Conservation (phyloP, 2,888 invertebrate genomes). For the Harmothoe impar region DNA sequence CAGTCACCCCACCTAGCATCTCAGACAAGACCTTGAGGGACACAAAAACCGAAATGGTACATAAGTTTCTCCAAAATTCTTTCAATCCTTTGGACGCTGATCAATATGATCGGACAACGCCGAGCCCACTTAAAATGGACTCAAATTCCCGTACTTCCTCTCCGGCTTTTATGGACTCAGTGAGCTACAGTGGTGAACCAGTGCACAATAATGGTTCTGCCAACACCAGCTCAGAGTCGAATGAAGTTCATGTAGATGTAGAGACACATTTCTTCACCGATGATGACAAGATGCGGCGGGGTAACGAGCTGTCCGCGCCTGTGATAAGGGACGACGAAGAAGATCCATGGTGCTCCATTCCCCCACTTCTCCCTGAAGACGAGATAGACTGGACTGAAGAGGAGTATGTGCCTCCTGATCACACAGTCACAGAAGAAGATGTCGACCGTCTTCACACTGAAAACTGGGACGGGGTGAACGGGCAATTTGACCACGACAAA, state of each 20-base stretch:
- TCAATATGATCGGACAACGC: constrained; percentile 31
- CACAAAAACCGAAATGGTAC: constrained; percentile 83
- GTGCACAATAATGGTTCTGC: constrained; percentile 35
- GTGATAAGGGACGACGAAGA: constrained; percentile 55
- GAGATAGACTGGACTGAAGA: constrained; percentile 84
- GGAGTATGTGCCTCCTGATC: constrained; percentile 51
- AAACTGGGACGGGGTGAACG: constrained; percentile 84
- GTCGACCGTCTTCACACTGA: constrained; percentile 81
- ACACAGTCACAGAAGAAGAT: constrained; percentile 61
- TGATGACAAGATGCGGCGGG: constrained; percentile 1
- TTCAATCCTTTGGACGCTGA: constrained; percentile 71
- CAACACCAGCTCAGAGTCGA: constrained; percentile 40
- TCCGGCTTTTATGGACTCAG: constrained; percentile 57
- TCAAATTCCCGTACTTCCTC: constrained; percentile 9
- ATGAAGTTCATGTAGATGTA: constrained; percentile 41
- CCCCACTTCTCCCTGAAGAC: constrained; percentile 87
- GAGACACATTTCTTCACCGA: constrained; percentile 29
- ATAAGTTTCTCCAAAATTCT: constrained; percentile 82
- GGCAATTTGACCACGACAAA: constrained; percentile 84
- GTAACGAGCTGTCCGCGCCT: not conserved
- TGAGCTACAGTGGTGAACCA: not conserved
- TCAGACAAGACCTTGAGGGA: constrained; percentile 76
- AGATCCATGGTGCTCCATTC: constrained; percentile 87
- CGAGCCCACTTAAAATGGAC: constrained; percentile 12
- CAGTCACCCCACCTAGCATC: constrained; percentile 71